Conservation (phyloP, 2,888 invertebrate species). For the Harpalus rufipes region DNA sequence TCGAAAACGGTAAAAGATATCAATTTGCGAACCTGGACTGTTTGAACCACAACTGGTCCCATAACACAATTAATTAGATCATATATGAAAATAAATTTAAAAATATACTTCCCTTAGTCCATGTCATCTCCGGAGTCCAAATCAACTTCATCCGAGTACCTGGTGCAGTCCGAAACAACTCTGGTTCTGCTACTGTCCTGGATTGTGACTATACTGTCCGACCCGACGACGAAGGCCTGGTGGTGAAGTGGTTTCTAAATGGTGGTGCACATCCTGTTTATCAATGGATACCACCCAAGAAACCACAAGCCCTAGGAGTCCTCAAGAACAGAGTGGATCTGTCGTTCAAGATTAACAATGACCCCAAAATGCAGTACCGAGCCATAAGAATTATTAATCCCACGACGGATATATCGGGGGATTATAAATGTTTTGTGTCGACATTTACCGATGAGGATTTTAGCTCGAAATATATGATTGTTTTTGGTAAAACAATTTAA, state of each 20-base stretch:
- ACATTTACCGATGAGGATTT: slow-evolving; percentile 85
- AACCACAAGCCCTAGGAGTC: slow-evolving; percentile 82
- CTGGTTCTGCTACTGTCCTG: slow-evolving; percentile 79
- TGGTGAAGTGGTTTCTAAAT: slow-evolving; percentile 88
- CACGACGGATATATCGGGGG: slow-evolving; percentile 85
- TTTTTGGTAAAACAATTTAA: slow-evolving; percentile 80
- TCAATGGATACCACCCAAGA: slow-evolving; percentile 88
- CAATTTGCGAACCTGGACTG: no score
- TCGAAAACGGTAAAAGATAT: no score
- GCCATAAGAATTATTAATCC: slow-evolving; percentile 85
- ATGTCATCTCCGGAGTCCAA: slow-evolving; percentile 71
- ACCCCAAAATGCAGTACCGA: slow-evolving; percentile 84
- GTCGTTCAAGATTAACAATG: slow-evolving; percentile 82
- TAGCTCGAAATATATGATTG: slow-evolving; percentile 82
- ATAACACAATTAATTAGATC: neutral
- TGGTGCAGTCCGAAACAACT: slow-evolving; percentile 75
- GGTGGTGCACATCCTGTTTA: slow-evolving; percentile 85
- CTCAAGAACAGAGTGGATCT: slow-evolving; percentile 82
- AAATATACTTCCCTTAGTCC: slow-evolving; percentile 35
- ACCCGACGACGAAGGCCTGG: slow-evolving; percentile 83
- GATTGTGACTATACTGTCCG: slow-evolving; percentile 86
- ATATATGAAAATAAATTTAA: neutral
- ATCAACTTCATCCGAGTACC: slow-evolving; percentile 76
- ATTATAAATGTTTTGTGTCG: slow-evolving; percentile 86
- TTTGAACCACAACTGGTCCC: no score